phyloP scores from a whole-genome alignment of 2,797 vertebrate genomes.

The Oreonectes daqikongensis region DNA sequence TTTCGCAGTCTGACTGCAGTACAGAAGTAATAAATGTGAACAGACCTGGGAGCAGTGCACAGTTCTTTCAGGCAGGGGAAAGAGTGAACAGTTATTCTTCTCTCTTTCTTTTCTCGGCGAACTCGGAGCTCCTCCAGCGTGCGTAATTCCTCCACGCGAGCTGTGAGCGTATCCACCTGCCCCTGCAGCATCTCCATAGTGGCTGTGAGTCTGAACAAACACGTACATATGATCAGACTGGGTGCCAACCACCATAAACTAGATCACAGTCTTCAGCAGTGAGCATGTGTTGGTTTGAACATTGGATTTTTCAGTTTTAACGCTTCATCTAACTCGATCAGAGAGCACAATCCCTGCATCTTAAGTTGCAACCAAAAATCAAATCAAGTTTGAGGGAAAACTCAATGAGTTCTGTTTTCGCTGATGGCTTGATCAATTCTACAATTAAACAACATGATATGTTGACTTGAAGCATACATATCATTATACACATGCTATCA shows the following conservation, averaged over 20 bases:
- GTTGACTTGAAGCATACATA: no score
- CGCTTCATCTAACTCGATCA: no score
- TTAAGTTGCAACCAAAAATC: no score
- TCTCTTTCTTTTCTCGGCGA: slow-evolving; percentile 87
- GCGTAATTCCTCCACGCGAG: slow-evolving; percentile 89
- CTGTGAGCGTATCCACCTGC: slow-evolving; percentile 90
- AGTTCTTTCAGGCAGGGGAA: slow-evolving; percentile 96
- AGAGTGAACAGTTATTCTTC: slow-evolving; percentile 92
- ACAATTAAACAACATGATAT: no score
- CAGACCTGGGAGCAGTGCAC: slow-evolving; percentile 85
- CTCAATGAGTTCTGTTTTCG: no score
- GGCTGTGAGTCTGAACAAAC: slow-evolving; percentile 82
- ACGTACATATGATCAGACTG: neutral
- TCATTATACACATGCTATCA: no score
- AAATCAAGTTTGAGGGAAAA: no score
- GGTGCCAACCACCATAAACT: neutral
- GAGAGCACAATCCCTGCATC: no score
- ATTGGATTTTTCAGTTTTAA: no score
- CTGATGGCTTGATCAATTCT: no score
- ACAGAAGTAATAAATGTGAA: neutral
- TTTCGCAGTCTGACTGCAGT: neutral
- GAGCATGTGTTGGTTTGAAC: no score
- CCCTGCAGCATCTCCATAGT: slow-evolving; percentile 89
- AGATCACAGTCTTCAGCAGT: neutral
- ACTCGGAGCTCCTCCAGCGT: slow-evolving; percentile 89